These are phyloP conservation scores for Clamator glandarius DNA, from an alignment of 2,797 vertebrate genomes.

Conservation along the genomic window DNA sequence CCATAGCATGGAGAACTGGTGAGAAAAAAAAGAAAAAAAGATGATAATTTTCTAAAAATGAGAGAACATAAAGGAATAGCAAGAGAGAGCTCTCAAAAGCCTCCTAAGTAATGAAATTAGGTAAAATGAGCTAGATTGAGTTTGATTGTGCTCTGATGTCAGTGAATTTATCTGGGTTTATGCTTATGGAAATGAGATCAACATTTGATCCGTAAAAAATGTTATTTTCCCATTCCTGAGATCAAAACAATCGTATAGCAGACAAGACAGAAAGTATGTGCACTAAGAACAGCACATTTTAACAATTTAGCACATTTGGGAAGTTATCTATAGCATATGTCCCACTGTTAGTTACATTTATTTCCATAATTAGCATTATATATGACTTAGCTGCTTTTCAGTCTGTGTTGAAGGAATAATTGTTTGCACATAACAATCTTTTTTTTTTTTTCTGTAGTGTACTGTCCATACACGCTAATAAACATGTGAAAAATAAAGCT, in stretches of 20 bases:
- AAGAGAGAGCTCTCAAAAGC: neutral
- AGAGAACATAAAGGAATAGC: neutral
- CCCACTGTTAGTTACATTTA: neutral
- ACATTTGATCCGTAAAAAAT: neutral
- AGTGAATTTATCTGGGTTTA: neutral
- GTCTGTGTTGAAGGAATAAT: neutral
- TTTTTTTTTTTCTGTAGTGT: neutral
- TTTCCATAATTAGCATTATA: neutral
- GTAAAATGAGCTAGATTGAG: neutral
- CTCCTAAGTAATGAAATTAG: neutral
- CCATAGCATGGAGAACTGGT: neutral
- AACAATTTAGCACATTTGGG: neutral
- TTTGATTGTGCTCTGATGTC: neutral
- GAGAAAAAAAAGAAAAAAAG: rapidly evolving
- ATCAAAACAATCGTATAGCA: neutral
- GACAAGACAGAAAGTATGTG: neutral
- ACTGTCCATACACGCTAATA: neutral
- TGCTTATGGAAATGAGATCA: neutral
- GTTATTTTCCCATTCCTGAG: neutral
- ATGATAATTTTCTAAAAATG: neutral
- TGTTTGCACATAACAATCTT: neutral
- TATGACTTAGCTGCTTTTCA: neutral
- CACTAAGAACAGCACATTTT: neutral
- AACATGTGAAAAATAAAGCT: neutral
- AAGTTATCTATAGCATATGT: neutral